Base-by-base conservation (phyloP, 2,113 vertebrate genomes). In the Emydura subglobosa region DNA sequence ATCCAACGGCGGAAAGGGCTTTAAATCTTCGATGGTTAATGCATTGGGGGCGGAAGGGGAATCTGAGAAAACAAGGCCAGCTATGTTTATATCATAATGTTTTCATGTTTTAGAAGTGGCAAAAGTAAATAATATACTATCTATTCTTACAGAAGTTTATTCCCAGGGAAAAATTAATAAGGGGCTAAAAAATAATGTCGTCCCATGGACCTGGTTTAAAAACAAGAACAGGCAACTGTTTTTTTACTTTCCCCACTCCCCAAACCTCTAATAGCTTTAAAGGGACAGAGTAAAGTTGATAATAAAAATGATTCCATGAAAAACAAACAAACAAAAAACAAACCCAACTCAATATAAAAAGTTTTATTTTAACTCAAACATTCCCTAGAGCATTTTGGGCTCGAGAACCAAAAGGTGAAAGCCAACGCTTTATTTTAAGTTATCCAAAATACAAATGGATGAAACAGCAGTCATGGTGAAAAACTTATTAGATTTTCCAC, bases 391-490 rank as follows among this genome's bases (percentile, higher is more conserved):
- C 78, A 39, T 53, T 2, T 78, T 81, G 22, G 42, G 44, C 79
- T 92, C 19, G 79, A 50, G 53, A 74, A 24, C 85, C 49, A 88
- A 82, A 94, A 84, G 24, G 8, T 22, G 59, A 76, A 74, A 9
- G 4, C 1, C 84, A 6, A 51, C 6, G 57, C n/a, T 72, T 95
- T 89, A 80, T 65, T 92, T 95, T 88, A 8, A 94, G 57, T 57
- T 78, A 87, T 47, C 17, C 51, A 79, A 87, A 86, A 87, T 85
- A 74, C 61, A 90, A 95, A 86, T 12, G 80, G n/a, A 10, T 89
- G 82, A 82, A 95, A 31, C 21, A 19, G 61, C 85, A 88, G 53
- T 83, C 39, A 85, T 44, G 90, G 83, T 93, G 94, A 93, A 68
- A 85, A 44, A 79, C 80, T 89, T 0, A 0, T 68, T 61, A 3